Percentiles rank a stretch among this genome's conserved stretches.
These are phyloP conservation scores for Pygmarrhopalites habei DNA, from an alignment of 1,140 invertebrate species.

Conservation along the genomic window DNA sequence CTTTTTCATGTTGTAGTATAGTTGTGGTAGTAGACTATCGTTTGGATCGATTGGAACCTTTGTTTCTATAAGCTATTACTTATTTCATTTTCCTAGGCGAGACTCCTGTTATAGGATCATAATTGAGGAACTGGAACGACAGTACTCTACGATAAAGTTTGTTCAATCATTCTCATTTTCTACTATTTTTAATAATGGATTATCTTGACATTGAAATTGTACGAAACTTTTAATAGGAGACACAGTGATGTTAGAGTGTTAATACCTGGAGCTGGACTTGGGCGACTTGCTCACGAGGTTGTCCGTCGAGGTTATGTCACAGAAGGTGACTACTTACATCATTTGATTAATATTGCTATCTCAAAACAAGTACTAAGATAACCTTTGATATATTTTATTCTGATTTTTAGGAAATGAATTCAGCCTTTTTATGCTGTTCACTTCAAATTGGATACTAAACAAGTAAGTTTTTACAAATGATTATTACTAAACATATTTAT, in stretches of 20 bases:
- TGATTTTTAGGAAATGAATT: constrained; percentile 96
- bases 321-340: too few species aligned
- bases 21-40: too few species aligned
- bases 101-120: constrained; percentile 84
- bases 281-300: constrained; percentile 87
- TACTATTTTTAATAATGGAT: not conserved
- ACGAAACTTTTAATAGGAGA: constrained; percentile 19
- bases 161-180: constrained; percentile 14
- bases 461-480: constrained; percentile 49
- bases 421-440: constrained; percentile 93
- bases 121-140: constrained; percentile 67
- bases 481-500: constrained; percentile 4
- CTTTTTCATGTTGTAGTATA: too few species aligned
- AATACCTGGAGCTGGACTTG: constrained; percentile 77
- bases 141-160: constrained; percentile 55
- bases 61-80: too few species aligned
- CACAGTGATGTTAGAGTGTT: constrained; percentile 34
- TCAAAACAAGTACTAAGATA: not conserved
- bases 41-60: too few species aligned
- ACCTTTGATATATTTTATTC: not conserved
- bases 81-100: too few species aligned
- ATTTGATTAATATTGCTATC: constrained; percentile 67
- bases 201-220: not conserved
- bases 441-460: constrained; percentile 92
- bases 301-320: constrained; percentile 79